Conservation (phyloP, 2,888 invertebrate species). For the Zygothrica quintamaculata region DNA sequence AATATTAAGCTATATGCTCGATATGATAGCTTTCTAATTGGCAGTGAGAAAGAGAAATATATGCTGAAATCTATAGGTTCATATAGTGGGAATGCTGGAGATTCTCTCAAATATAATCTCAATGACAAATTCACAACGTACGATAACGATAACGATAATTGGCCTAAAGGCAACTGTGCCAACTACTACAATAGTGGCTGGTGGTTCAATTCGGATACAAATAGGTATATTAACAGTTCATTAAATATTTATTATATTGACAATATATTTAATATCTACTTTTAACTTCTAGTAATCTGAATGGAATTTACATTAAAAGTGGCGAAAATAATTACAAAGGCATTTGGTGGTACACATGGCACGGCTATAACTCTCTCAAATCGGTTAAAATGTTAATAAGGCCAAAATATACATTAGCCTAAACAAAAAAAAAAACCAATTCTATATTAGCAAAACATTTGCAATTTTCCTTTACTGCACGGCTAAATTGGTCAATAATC, state of each 20-base stretch:
- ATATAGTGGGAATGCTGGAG: slow-evolving; percentile 45
- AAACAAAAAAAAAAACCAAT: background rate
- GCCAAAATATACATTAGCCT: slow-evolving; percentile 39
- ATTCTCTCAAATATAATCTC: slow-evolving; percentile 44
- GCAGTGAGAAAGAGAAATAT: slow-evolving; percentile 40
- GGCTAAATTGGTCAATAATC: no score
- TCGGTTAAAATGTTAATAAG: slow-evolving; percentile 44
- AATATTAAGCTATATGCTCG: slow-evolving; percentile 18
- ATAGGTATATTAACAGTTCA: slow-evolving; percentile 31
- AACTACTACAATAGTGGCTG: slow-evolving; percentile 45
- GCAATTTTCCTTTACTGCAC: no score
- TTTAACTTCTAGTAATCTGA: slow-evolving; percentile 57
- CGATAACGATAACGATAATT: slow-evolving; percentile 48
- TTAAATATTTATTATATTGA: background rate
- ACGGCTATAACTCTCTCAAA: slow-evolving; percentile 30
- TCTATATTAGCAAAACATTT: no score
- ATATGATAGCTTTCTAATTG: slow-evolving; percentile 46
- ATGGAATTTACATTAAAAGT: slow-evolving; percentile 35
- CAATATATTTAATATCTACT: no score
- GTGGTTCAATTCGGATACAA: slow-evolving; percentile 42
- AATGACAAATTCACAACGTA: slow-evolving; percentile 47
- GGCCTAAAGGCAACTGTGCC: slow-evolving; percentile 43
- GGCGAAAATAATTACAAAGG: slow-evolving; percentile 24
- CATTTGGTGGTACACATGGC: slow-evolving; percentile 46
- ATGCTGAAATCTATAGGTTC: slow-evolving; percentile 40